Percentiles rank a stretch among this genome's conserved stretches.
Conservation (phyloP, 1,140 invertebrate species). For the Microplitis demolitor region DNA sequence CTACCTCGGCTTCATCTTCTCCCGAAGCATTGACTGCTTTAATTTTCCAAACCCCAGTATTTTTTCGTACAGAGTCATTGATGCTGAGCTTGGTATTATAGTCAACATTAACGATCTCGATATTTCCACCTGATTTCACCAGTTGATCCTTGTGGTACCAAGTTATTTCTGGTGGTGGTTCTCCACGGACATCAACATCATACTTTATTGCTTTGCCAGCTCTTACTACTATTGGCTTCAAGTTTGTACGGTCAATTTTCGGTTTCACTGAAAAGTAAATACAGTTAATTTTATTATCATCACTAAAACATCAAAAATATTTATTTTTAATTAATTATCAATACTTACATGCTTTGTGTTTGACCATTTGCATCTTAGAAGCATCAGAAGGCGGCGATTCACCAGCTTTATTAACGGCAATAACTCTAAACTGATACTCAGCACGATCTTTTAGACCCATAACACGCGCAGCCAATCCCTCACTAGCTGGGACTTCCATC, state of each 20-base stretch:
- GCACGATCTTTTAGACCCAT: slow-evolving; percentile 87
- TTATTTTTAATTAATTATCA: neutral
- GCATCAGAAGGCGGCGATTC: slow-evolving; percentile 91
- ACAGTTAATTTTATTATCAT: slow-evolving; percentile 17
- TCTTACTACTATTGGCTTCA: slow-evolving; percentile 87
- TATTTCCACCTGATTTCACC: slow-evolving; percentile 69
- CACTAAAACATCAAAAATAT: neutral
- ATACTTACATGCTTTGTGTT: slow-evolving; percentile 83
- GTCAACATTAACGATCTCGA: slow-evolving; percentile 87
- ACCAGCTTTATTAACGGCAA: slow-evolving; percentile 97
- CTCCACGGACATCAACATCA: slow-evolving; percentile 91
- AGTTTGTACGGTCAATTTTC: slow-evolving; percentile 93
- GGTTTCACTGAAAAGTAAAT: slow-evolving; percentile 79
- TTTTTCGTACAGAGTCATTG: slow-evolving; percentile 78
- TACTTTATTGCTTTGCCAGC: slow-evolving; percentile 92
- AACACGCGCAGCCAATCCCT: slow-evolving; percentile 77
- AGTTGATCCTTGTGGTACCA: slow-evolving; percentile 76
- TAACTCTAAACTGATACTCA: slow-evolving; percentile 93
- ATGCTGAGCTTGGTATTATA: slow-evolving; percentile 93
- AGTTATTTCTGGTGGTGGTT: slow-evolving; percentile 89
- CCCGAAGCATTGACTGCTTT: slow-evolving; percentile 91
- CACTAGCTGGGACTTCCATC: slow-evolving; percentile 82
- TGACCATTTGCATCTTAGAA: slow-evolving; percentile 89
- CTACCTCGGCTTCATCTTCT: slow-evolving; percentile 90
- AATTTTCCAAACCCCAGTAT: slow-evolving; percentile 91